Evolutionary conservation across 2,797 vertebrate genomes (phyloP).

Genomic region (Peromyscus attwateri): DNA sequence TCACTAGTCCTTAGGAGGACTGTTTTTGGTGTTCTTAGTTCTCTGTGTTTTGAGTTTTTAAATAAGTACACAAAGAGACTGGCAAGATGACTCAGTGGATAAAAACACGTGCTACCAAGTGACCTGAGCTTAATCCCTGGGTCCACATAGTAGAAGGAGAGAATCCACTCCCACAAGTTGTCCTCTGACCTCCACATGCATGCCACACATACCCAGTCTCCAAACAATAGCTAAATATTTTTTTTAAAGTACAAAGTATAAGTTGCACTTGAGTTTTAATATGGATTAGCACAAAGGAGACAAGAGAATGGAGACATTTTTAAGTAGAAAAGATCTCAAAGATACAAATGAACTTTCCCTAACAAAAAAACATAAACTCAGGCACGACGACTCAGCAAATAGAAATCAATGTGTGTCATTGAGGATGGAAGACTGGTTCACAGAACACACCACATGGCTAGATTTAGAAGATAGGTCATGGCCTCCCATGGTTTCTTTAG

Average conservation of each 20-base stretch:
- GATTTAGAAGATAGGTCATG: neutral
- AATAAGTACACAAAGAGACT: constrained; percentile 13
- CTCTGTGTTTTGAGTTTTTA: neutral
- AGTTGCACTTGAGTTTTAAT: constrained; percentile 21
- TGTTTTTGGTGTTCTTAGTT: neutral
- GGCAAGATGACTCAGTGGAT: neutral
- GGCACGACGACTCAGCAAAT: neutral
- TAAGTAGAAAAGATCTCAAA: constrained; percentile 36
- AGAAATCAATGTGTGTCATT: constrained; percentile 12
- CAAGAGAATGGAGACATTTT: constrained; percentile 6
- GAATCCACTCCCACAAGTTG: neutral
- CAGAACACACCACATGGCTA: neutral
- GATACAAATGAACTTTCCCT: constrained; percentile 16
- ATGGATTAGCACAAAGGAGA: constrained; percentile 4
- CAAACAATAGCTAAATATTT: neutral
- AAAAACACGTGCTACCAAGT: neutral
- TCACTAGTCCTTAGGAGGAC: neutral
- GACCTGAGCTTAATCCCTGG: neutral
- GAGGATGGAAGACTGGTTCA: neutral
- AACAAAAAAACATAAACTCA: constrained; percentile 50
- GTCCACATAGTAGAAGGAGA: neutral
- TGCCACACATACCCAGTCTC: rapidly evolving
- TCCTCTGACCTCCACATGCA: neutral
- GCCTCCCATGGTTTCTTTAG: constrained; percentile 17
- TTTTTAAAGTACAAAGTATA: constrained; percentile 51